phyloP scores from a whole-genome alignment of 2,888 invertebrate genomes.

The Cancer borealis region DNA sequence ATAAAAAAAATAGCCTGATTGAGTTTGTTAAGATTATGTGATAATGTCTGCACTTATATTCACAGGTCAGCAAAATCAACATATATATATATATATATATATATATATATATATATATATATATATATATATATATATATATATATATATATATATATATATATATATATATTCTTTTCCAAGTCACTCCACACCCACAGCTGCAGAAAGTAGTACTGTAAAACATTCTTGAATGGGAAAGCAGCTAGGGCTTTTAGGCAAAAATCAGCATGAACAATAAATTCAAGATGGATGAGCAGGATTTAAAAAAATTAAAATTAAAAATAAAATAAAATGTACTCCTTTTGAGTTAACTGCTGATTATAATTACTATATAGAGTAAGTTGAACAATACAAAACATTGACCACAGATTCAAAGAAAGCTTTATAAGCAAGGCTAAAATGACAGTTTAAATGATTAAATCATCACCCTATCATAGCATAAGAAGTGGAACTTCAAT shows the following conservation, averaged over 20 bases:
- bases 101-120: slow-evolving; percentile 47
- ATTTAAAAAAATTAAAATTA: neutral
- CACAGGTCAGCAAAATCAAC: neutral
- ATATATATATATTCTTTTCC: slow-evolving; percentile 35
- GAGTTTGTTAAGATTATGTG: neutral
- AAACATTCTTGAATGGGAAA: neutral
- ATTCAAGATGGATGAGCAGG: neutral
- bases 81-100: slow-evolving; percentile 35
- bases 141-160: slow-evolving; percentile 47
- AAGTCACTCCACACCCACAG: neutral
- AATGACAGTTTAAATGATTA: neutral
- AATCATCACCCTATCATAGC: neutral
- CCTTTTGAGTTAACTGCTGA: neutral
- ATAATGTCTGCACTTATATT: neutral
- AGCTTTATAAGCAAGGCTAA: neutral
- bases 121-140: slow-evolving; percentile 48
- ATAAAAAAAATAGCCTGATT: neutral
- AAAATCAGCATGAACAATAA: neutral
- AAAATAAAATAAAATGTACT: too few relatives aligned
- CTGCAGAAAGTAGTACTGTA: neutral
- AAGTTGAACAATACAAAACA: neutral
- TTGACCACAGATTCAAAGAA: neutral
- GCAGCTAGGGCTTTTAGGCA: neutral
- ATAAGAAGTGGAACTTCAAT: neutral
- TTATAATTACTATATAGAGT: neutral